Conservation (phyloP, 1,140 invertebrate genomes). For the Trachymyrmex cornetzi region DNA sequence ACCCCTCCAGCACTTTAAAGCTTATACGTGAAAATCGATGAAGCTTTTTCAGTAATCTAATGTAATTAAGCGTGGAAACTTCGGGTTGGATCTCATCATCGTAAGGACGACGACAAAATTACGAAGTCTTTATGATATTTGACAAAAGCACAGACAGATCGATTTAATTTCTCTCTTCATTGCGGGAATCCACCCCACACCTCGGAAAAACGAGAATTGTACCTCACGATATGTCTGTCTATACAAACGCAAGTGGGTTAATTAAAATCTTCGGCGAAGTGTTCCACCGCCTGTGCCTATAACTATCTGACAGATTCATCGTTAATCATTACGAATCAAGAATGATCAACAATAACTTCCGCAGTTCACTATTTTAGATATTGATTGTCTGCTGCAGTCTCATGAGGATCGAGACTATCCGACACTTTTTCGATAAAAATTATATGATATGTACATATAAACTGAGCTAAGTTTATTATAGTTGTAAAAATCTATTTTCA, state of each 20-base stretch:
- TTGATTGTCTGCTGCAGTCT: neutral
- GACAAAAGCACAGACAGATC: conserved; percentile 65
- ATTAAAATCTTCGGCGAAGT: conserved; percentile 63
- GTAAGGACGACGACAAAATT: conserved; percentile 49
- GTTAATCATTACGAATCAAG: conserved; percentile 15
- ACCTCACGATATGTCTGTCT: neutral
- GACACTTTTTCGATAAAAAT: neutral
- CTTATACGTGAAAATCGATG: neutral
- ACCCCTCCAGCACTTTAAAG: neutral
- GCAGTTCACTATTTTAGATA: neutral
- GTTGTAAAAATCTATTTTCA: neutral
- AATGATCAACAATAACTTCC: conserved; percentile 17
- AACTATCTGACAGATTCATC: conserved; percentile 47
- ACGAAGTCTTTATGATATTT: conserved; percentile 58
- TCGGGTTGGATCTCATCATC: neutral
- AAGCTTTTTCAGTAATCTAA: neutral
- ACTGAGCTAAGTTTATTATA: neutral
- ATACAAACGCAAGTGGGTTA: conserved; percentile 64
- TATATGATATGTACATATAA: neutral
- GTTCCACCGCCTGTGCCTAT: conserved; percentile 22
- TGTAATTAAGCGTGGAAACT: conserved; percentile 20
- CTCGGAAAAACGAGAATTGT: conserved; percentile 56
- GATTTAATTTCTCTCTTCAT: conserved; percentile 56
- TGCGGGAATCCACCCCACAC: conserved; percentile 35
- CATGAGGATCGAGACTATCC: neutral